These are phyloP conservation scores for Dryococelus australis DNA, from an alignment of 2,888 invertebrate species.

Conservation along the genomic window DNA sequence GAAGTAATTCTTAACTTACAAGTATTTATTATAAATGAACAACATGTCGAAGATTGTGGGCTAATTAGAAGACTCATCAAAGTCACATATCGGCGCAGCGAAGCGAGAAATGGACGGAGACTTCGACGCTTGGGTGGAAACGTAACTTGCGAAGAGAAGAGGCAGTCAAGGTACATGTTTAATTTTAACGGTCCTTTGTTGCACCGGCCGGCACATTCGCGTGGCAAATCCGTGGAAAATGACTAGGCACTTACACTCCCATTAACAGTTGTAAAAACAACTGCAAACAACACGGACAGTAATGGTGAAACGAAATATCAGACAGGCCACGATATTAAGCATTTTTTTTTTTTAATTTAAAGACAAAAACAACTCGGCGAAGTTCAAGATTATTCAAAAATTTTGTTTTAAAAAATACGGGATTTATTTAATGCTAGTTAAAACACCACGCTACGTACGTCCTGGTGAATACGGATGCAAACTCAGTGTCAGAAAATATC, in stretches of 20 bases:
- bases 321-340: not conserved
- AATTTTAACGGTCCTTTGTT: conserved; percentile 1
- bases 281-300: not conserved
- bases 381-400: too few relatives aligned
- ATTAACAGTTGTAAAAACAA: not conserved
- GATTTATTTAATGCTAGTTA: too few relatives aligned
- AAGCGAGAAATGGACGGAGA: not conserved
- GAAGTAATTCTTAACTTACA: too few relatives aligned
- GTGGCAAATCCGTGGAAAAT: not conserved
- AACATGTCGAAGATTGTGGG: too few relatives aligned
- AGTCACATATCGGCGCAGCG: not conserved
- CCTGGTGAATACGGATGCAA: too few relatives aligned
- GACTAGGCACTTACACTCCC: not conserved
- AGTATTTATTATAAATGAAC: too few relatives aligned
- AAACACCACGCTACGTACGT: too few relatives aligned
- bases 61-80: not conserved
- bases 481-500: too few relatives aligned
- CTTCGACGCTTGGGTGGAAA: not conserved
- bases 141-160: not conserved
- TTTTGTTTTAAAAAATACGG: too few relatives aligned
- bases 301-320: not conserved
- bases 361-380: too few relatives aligned
- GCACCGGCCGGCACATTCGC: not conserved
- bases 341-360: too few relatives aligned
- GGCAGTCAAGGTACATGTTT: not conserved